phyloP scores from a whole-genome alignment of 2,888 invertebrate genomes.

The Dasysyrphus albostriatus region DNA sequence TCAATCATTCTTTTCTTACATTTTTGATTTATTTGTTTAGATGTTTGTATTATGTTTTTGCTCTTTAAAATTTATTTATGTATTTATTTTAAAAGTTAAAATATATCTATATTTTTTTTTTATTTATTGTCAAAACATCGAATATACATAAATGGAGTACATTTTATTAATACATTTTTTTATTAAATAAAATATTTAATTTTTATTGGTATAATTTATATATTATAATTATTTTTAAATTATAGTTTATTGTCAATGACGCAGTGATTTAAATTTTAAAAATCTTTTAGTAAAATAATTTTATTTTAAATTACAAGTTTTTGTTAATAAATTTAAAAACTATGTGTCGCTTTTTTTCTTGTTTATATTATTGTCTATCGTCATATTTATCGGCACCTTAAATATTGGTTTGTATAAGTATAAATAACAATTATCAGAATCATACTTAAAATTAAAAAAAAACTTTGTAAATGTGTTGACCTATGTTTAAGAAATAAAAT shows the following conservation, averaged over 20 bases:
- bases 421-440: neutral
- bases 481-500: neutral
- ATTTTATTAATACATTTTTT: slow-evolving; percentile 28
- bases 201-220: slow-evolving; percentile 8
- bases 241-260: slow-evolving; percentile 71
- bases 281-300: slow-evolving; percentile 24
- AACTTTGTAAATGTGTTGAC: no score
- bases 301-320: slow-evolving; percentile 27
- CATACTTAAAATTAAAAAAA: no score
- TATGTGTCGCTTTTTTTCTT: slow-evolving; percentile 2
- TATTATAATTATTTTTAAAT: slow-evolving; percentile 9
- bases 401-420: neutral
- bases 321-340: slow-evolving; percentile 15
- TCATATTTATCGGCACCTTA: neutral
- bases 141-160: slow-evolving; percentile 48
- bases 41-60: slow-evolving; percentile 21
- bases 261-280: slow-evolving; percentile 63
- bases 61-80: slow-evolving; percentile 19
- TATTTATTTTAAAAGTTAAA: slow-evolving; percentile 16
- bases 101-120: neutral
- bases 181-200: slow-evolving; percentile 11
- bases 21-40: slow-evolving; percentile 15
- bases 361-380: slow-evolving; percentile 46
- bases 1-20: slow-evolving; percentile 57
- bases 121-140: slow-evolving; percentile 65